Evolutionary conservation across 2,113 vertebrate genomes (phyloP).

Genomic region (Urocitellus parryii): DNA sequence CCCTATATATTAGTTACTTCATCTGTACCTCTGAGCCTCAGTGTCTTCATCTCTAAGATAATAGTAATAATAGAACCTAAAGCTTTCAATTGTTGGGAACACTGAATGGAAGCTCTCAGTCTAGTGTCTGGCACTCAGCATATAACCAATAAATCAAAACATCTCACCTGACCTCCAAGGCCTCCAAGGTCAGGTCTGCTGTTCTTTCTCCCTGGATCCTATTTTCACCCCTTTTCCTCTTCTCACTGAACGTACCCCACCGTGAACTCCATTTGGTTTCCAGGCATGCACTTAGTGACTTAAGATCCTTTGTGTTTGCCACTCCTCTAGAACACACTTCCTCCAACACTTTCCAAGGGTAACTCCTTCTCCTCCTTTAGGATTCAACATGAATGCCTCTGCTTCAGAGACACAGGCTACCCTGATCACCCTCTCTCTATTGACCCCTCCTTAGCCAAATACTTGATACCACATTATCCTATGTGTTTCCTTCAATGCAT

Average conservation of each 20-base stretch:
- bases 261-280: neutral
- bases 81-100: neutral
- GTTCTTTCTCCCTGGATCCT: neutral
- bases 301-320: neutral
- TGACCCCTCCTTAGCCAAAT: too few relatives aligned
- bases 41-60: neutral
- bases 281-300: neutral
- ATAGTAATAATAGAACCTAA: neutral
- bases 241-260: fast-evolving
- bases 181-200: neutral
- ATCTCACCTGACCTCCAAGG: neutral
- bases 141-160: neutral
- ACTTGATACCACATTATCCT: neutral
- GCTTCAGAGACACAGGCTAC: neutral
- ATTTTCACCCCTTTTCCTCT: neutral
- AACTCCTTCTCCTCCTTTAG: neutral
- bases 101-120: neutral
- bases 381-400: neutral
- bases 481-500: neutral
- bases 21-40: neutral
- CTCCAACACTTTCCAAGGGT: neutral
- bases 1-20: neutral
- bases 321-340: neutral
- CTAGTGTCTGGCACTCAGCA: neutral
- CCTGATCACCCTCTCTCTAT: neutral